Base-by-base conservation (phyloP, 2,888 invertebrate genomes). In the Scaptomyza reducta region DNA sequence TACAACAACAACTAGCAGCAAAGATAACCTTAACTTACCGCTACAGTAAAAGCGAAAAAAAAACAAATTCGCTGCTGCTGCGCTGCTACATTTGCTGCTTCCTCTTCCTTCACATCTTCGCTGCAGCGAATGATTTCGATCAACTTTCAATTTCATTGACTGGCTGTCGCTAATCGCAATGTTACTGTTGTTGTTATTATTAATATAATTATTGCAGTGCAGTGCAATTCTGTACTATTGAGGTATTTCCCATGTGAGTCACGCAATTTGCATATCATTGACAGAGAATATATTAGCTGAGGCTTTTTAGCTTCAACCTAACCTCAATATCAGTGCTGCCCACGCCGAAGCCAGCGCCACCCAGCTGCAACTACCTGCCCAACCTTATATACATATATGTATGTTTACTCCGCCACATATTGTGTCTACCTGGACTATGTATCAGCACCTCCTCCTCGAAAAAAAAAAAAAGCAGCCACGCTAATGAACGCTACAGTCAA, bases 401-500 rank as follows among this genome's bases (percentile, higher is more conserved):
- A 33, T 27, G 18, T 29, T 25, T 11, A 45, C 13, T 33, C 47
- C 27, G 41, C 22, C 44, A 57, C 41, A 45, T 57, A 51, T 49
- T 63, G 46, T 76, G 47, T 68, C 72, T 83, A 88, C 84, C 88
- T 88, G 82, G 62, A 63, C 85, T 73, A 78, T 81, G 79, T 81
- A 84, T 74, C 74, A 49, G 82, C 85, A 82, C 84, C 75, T 83
- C 83, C 83, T 81, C 83, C 80, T 81, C 86, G 73, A 50, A 77
- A 82, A 75, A 77, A 75, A 79, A 76, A 60, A n/a, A n/a, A 71
- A 68, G 56, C 83, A 64, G 70, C 76, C 70, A 75, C 86, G 88
- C 83, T 86, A 84, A 84, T 86, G 86, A 88, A 79, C 84, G 85
- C 87, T 84, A 82, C 86, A 82, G 88, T 73, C 88, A 73, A 69